Evolutionary conservation across 2,797 vertebrate genomes (phyloP).

Genomic region (Melanotaenia nigrans): DNA sequence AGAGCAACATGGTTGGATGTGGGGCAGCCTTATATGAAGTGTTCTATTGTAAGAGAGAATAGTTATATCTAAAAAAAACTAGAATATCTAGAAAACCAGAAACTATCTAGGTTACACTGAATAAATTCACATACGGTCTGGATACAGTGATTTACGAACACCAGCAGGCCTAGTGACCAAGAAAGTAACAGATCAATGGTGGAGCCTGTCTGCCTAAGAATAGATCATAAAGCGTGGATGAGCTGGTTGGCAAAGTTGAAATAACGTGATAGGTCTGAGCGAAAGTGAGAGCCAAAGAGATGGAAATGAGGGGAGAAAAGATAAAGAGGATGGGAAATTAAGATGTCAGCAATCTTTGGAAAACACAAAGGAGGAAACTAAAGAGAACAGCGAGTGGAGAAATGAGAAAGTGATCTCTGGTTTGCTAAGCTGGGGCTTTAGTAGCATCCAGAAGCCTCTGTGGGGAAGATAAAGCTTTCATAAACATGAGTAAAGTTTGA

Average conservation of each 20-base stretch:
- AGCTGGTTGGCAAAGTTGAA: conserved; percentile 40
- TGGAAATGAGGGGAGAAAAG: conserved; percentile 46
- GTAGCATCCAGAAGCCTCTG: conserved; percentile 44
- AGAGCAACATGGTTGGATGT: not conserved
- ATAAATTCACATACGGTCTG: not conserved
- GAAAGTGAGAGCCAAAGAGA: conserved; percentile 49
- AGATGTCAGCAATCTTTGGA: conserved; percentile 39
- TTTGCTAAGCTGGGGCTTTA: conserved; percentile 34
- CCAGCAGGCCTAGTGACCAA: conserved; percentile 13
- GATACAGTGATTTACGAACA: conserved; percentile 18
- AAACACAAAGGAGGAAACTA: conserved; percentile 23
- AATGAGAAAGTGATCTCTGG: conserved; percentile 37
- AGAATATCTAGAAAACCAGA: conserved; percentile 1
- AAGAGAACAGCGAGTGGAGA: conserved; percentile 26
- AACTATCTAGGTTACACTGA: not conserved
- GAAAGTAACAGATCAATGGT: conserved; percentile 25
- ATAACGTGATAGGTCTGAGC: conserved; percentile 50
- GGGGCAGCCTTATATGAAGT: not conserved
- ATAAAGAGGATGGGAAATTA: conserved; percentile 45
- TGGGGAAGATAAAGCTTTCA: conserved; percentile 50
- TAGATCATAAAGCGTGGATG: conserved; percentile 30
- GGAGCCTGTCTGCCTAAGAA: conserved; percentile 53
- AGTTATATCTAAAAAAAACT: conserved; percentile 12
- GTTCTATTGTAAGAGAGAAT: not conserved
- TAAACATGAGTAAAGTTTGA: conserved; percentile 49